Evolutionary conservation across 2,797 vertebrate genomes (phyloP).

Genomic region (Coracias cyanogaster): DNA sequence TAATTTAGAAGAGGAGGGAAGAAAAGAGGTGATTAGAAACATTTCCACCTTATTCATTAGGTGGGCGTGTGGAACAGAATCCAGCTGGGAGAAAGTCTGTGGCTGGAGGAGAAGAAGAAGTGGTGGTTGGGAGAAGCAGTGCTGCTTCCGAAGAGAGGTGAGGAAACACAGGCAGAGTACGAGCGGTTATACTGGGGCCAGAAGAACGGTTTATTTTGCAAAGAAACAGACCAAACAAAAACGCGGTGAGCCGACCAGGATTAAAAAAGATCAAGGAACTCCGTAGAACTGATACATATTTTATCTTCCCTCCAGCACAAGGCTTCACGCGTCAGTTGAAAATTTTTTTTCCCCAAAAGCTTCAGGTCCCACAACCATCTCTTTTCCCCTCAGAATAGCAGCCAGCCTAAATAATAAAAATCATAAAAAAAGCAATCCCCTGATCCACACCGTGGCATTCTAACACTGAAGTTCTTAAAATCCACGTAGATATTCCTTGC

Average conservation of each 20-base stretch:
- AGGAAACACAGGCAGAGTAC: no score
- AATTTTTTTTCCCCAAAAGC: not conserved
- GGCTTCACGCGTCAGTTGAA: not conserved
- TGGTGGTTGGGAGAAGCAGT: not conserved
- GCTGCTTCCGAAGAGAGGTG: not conserved
- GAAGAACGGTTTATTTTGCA: not conserved
- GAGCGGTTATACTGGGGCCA: not conserved
- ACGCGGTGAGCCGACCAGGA: not conserved
- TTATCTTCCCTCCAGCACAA: not conserved
- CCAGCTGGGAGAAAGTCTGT: not conserved
- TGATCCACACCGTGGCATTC: not conserved
- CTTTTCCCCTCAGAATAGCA: not conserved
- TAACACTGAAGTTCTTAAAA: not conserved
- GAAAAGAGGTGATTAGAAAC: not conserved
- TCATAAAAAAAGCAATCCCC: not conserved
- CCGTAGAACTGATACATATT: not conserved
- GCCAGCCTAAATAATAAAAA: not conserved
- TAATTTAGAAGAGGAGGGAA: not conserved
- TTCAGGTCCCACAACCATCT: not conserved
- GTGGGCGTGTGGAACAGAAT: not conserved
- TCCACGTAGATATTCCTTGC: rapidly evolving
- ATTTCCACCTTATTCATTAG: not conserved
- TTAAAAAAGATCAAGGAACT: not conserved
- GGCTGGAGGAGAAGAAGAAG: not conserved
- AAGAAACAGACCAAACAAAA: not conserved